Percentiles rank a stretch among this genome's conserved stretches.
Conservation (phyloP, 1,140 invertebrate species). For the Calosoma granatense region DNA sequence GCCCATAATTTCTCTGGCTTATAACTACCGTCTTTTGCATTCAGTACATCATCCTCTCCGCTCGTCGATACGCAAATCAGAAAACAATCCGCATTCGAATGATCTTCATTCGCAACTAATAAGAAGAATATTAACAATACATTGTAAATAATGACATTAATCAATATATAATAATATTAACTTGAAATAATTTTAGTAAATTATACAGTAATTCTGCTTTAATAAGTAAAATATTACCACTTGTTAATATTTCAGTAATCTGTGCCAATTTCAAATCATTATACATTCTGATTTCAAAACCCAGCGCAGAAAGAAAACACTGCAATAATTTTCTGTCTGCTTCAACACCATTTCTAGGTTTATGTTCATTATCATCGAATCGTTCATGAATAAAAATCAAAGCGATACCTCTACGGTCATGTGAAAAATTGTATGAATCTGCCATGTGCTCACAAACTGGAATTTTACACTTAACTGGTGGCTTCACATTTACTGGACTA, state of each 20-base stretch:
- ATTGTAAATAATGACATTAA: too few relatives aligned
- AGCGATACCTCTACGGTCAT: constrained; percentile 48
- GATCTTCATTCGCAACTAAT: constrained; percentile 55
- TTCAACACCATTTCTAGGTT: constrained; percentile 34
- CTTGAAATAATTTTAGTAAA: too few relatives aligned
- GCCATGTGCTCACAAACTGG: not conserved
- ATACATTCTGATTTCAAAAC: constrained; percentile 47
- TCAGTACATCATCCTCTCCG: constrained; percentile 87
- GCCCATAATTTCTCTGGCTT: too few relatives aligned
- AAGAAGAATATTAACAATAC: too few relatives aligned
- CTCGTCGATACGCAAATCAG: constrained; percentile 73
- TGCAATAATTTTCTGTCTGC: constrained; percentile 35
- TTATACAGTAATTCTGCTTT: not conserved
- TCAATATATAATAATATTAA: too few relatives aligned
- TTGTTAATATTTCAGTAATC: constrained; percentile 37
- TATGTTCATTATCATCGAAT: constrained; percentile 35
- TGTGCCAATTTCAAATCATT: constrained; percentile 42
- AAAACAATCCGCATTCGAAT: constrained; percentile 67
- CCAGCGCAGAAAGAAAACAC: constrained; percentile 33
- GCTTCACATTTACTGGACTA: too few relatives aligned
- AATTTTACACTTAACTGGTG: not conserved
- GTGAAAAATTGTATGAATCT: not conserved
- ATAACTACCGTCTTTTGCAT: too few relatives aligned
- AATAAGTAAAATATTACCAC: not conserved
- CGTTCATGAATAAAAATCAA: constrained; percentile 66